phyloP scores from a whole-genome alignment of 92 coral and sea anemone species.

The Palythoa grandiflora region DNA sequence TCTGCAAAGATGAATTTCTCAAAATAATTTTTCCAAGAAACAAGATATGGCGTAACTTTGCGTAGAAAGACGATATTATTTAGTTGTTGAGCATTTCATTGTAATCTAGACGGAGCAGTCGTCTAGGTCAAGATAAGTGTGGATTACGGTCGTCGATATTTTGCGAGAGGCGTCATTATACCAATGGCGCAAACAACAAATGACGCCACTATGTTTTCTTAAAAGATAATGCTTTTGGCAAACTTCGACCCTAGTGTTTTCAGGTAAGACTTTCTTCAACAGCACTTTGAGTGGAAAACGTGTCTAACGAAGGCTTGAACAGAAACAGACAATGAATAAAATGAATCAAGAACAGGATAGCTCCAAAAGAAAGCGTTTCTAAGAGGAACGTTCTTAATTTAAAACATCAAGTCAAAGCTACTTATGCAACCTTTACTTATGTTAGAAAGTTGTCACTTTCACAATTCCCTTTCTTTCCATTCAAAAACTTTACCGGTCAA shows the following conservation, averaged over 20 bases:
- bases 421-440: no score
- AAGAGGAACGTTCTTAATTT: background rate
- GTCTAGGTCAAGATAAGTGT: slow-evolving; percentile 41
- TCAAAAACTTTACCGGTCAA: background rate
- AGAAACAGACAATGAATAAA: no score
- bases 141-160: slow-evolving; percentile 37
- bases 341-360: background rate
- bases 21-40: background rate
- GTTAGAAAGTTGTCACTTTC: no score
- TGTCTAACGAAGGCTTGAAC: background rate
- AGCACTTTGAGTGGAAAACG: background rate
- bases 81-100: slow-evolving; percentile 15
- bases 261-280: background rate
- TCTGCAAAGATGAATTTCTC: no score
- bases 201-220: background rate
- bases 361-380: background rate
- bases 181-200: slow-evolving; percentile 25
- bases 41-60: background rate
- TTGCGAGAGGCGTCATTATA: background rate
- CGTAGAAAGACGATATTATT: background rate
- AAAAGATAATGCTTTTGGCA: background rate
- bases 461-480: background rate
- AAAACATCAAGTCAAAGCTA: background rate
- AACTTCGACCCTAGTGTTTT: background rate
- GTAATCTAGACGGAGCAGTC: slow-evolving; percentile 4